A percentile compares a stretch with the other conserved stretches of the same genome.
These are phyloP conservation scores for Lutraria rhynchaena DNA, from an alignment of 1,140 invertebrate species.

Conservation along the genomic window DNA sequence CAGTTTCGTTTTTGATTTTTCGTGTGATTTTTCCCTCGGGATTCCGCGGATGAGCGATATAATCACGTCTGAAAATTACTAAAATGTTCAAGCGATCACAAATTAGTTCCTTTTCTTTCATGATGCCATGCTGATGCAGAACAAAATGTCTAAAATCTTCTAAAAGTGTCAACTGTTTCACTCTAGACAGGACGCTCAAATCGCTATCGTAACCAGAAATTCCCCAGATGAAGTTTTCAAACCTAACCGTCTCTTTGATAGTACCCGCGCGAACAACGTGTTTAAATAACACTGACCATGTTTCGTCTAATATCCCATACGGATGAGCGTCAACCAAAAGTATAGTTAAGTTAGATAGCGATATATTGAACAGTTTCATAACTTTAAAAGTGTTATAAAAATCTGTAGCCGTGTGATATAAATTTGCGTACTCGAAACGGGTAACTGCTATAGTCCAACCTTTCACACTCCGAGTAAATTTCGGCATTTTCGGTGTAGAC, in stretches of 20 bases:
- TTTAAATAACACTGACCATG: constrained; percentile 73
- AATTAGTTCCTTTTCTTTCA: constrained; percentile 39
- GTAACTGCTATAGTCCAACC: constrained; percentile 65
- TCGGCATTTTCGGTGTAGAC: not conserved
- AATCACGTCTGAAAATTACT: constrained; percentile 77
- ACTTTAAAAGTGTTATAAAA: constrained; percentile 78
- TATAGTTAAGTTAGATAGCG: constrained; percentile 67
- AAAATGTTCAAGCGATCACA: constrained; percentile 69
- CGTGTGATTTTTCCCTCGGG: constrained; percentile 68
- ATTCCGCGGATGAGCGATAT: constrained; percentile 79
- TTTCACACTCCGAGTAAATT: not conserved
- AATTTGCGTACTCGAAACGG: constrained; percentile 79
- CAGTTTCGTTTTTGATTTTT: constrained; percentile 75
- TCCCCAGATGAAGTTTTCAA: constrained; percentile 70
- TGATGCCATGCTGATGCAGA: constrained; percentile 61
- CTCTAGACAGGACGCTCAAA: constrained; percentile 63
- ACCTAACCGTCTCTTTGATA: constrained; percentile 50
- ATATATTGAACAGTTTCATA: constrained; percentile 67
- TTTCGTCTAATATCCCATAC: constrained; percentile 68
- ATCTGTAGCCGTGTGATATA: constrained; percentile 80
- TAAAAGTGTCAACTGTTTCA: constrained; percentile 62
- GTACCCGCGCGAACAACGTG: constrained; percentile 50
- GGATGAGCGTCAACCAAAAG: constrained; percentile 77
- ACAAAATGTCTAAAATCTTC: constrained; percentile 77
- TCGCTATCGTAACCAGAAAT: constrained; percentile 74